A percentile compares a stretch with the other conserved stretches of the same genome.
These are phyloP conservation scores for Amiota minor DNA, from an alignment of 2,888 invertebrate genomes.

Conservation along the genomic window DNA sequence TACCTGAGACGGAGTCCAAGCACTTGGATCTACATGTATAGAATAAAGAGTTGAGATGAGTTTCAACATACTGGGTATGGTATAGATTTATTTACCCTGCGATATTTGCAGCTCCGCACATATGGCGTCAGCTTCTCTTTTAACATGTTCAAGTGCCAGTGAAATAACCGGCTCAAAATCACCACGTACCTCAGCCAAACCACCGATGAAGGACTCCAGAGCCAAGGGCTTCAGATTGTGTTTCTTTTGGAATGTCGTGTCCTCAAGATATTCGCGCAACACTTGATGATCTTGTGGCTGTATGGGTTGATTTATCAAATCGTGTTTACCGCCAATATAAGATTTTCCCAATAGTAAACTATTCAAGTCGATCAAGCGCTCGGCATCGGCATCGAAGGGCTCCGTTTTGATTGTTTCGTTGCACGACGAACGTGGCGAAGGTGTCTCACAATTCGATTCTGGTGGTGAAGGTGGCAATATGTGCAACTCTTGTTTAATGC, in stretches of 20 bases:
- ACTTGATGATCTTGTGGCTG: slow-evolving; percentile 80
- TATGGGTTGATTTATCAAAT: slow-evolving; percentile 33
- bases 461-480: slow-evolving; percentile 78
- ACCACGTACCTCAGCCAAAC: slow-evolving; percentile 78
- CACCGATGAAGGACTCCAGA: slow-evolving; percentile 77
- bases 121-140: slow-evolving; percentile 88
- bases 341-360: slow-evolving; percentile 56
- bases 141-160: slow-evolving; percentile 89
- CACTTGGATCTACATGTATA: slow-evolving; percentile 83
- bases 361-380: slow-evolving; percentile 70
- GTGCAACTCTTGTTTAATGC: slow-evolving; percentile 74
- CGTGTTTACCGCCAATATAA: slow-evolving; percentile 10
- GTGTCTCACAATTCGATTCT: slow-evolving; percentile 76
- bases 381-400: slow-evolving; percentile 71
- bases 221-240: slow-evolving; percentile 88
- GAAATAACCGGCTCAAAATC: slow-evolving; percentile 88
- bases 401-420: slow-evolving; percentile 71
- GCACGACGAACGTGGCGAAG: slow-evolving; percentile 74
- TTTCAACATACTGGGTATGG: not conserved
- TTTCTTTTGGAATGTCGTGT: slow-evolving; percentile 88
- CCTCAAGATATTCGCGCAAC: slow-evolving; percentile 85
- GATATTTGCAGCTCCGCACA: slow-evolving; percentile 90
- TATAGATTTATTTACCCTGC: slow-evolving; percentile 80
- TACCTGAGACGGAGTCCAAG: slow-evolving; percentile 89
- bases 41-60: not conserved